Base-by-base conservation (phyloP, 2,797 vertebrate genomes). In the Dipus sagitta region DNA sequence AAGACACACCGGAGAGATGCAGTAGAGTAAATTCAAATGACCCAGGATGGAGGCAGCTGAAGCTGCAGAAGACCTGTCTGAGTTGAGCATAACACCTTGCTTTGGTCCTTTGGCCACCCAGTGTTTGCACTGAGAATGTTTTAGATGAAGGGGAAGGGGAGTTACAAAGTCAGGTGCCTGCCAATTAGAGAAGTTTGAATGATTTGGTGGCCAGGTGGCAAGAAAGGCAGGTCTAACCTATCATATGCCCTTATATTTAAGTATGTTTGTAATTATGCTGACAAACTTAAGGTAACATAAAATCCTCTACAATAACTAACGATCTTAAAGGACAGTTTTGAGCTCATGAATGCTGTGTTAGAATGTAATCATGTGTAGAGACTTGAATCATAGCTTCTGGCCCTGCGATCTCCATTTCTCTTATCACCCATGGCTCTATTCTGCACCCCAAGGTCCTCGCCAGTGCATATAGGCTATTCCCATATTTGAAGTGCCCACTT, bases 341-440 rank as follows among this genome's bases (percentile, higher is more conserved):
- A 91, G 62, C 42, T 91, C 42, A 60, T 2, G 14, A 88, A 91
- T 83, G 77, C 34, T 89, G 13, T 81, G n/a, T 76, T 83, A 68
- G 64, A 83, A 77, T 72, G 42, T 47, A 11, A 30, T 17, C 34
- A 23, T 15, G 15, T 23, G 18, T 1, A 18, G 23, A 82, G 47
- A 91, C 58, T 28, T 68, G n/a, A 42, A 26, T 54, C 24, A 12
- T 3, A n/a, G 3, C 24, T 6, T 91, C 23, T 68, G 58, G 85
- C 52, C 10, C 24, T 23, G 14, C 17, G 32, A 80, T 65, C 15
- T 24, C 23, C 7, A 24, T 24, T 75, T 82, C 64, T 91, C 23
- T 42, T 79, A 32, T 67, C 28, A 72, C 7, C 14, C 84, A 30
- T 68, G 15, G 34, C 23, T 92, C 23, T 70, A 1, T 64, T 86